Percentiles rank a stretch among this genome's conserved stretches.
Conservation (phyloP, 2,888 invertebrate genomes). For the Eristalis intricaria region DNA sequence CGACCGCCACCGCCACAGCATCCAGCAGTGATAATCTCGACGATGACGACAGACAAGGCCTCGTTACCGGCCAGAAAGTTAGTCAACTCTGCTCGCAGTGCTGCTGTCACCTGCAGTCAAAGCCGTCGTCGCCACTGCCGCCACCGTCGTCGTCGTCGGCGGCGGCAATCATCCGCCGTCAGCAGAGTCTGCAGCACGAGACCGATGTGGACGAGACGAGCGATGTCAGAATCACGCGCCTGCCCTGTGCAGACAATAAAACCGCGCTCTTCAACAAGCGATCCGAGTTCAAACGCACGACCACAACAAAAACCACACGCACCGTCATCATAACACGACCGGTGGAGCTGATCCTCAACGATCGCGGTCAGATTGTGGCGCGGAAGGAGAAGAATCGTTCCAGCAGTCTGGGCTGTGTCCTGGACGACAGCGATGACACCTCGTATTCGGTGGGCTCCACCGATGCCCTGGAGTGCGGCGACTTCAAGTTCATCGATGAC, state of each 20-base stretch:
- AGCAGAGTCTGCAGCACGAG: conserved; percentile 74
- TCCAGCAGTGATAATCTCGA: conserved; percentile 75
- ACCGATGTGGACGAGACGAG: conserved; percentile 76
- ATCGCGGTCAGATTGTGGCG: conserved; percentile 77
- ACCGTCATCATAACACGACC: conserved; percentile 77
- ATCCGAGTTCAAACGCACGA: conserved; percentile 77
- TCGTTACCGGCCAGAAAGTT: conserved; percentile 72
- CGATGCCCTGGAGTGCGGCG: conserved; percentile 73
- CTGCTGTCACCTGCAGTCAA: conserved; percentile 76
- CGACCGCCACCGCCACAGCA: conserved; percentile 51
- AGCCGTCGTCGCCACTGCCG: conserved; percentile 72
- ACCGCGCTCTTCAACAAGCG: conserved; percentile 73
- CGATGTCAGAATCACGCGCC: conserved; percentile 75
- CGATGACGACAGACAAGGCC: conserved; percentile 73
- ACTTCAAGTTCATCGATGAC: conserved; percentile 79
- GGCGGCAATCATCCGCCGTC: conserved; percentile 69
- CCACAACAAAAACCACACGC: conserved; percentile 78
- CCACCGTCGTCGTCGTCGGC: conserved; percentile 72
- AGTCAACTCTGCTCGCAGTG: conserved; percentile 79
- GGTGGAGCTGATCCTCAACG: conserved; percentile 77
- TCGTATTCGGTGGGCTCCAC: conserved; percentile 48
- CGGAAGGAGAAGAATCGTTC: conserved; percentile 76
- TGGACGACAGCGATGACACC: conserved; percentile 74
- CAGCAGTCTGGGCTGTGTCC: conserved; percentile 79
- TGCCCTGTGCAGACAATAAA: conserved; percentile 72